phyloP scores from a whole-genome alignment of 1,140 invertebrate species.

The Trichonephila clavata region DNA sequence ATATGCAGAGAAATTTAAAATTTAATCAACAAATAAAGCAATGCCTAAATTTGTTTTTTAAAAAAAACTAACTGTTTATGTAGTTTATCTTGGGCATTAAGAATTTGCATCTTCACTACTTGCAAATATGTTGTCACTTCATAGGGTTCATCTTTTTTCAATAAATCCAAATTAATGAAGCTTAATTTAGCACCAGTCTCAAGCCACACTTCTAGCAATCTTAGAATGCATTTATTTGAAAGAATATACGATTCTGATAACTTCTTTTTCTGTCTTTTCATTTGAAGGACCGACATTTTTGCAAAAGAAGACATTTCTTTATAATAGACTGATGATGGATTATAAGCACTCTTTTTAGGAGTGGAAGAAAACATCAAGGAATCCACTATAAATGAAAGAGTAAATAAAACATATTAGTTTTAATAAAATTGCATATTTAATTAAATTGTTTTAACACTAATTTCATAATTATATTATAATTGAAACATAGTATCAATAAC shows the following conservation, averaged over 20 bases:
- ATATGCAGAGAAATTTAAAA: neutral
- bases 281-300: neutral
- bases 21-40: no score
- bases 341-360: conserved; percentile 48
- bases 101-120: conserved; percentile 57
- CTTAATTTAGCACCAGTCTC: conserved; percentile 34
- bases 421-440: no score
- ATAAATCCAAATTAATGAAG: neutral
- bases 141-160: conserved; percentile 54
- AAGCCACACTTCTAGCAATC: conserved; percentile 45
- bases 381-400: conserved; percentile 63
- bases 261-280: conserved; percentile 43
- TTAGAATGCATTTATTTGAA: conserved; percentile 57
- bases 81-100: conserved; percentile 45
- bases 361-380: neutral
- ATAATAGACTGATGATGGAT: conserved; percentile 55
- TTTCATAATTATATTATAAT: no score
- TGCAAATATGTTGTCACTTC: conserved; percentile 39
- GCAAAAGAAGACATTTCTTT: conserved; percentile 35
- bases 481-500: no score
- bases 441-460: no score
- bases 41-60: neutral
- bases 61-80: conserved; percentile 38
- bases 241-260: conserved; percentile 33
- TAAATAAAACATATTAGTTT: neutral